These are phyloP conservation scores for Helobdella robusta DNA, from an alignment of 2,888 invertebrate species.

Conservation along the genomic window DNA sequence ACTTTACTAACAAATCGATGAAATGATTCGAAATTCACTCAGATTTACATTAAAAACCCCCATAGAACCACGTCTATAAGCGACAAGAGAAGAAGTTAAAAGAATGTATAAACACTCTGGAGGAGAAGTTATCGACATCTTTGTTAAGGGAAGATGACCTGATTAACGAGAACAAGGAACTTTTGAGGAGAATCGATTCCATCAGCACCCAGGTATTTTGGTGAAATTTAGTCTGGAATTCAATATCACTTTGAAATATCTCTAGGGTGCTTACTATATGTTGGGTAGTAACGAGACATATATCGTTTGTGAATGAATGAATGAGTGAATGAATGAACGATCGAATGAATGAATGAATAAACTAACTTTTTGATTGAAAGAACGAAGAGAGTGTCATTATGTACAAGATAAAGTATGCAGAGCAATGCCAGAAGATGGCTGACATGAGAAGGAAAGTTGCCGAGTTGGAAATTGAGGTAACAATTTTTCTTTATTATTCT, in stretches of 20 bases:
- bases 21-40: not conserved
- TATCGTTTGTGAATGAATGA: too few species aligned
- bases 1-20: not conserved
- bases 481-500: too few species aligned
- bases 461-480: conserved; percentile 62
- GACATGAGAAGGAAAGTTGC: conserved; percentile 87
- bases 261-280: too few species aligned
- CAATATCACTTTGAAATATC: too few species aligned
- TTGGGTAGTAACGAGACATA: too few species aligned
- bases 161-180: conserved; percentile 68
- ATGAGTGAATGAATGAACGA: too few species aligned
- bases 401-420: conserved; percentile 83
- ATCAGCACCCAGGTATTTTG: conserved; percentile 55
- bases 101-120: conserved; percentile 75
- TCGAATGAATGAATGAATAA: too few species aligned
- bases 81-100: conserved; percentile 68
- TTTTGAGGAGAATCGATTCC: conserved; percentile 67
- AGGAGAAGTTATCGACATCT: conserved; percentile 68
- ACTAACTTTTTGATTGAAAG: too few species aligned
- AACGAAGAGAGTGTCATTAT: conserved; percentile 85
- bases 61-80: conserved; percentile 54
- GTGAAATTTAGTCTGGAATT: too few species aligned
- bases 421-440: conserved; percentile 83
- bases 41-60: too few species aligned
- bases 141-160: conserved; percentile 66